Percentiles rank a stretch among this genome's conserved stretches.
These are phyloP conservation scores for Columbina picui DNA, from an alignment of 2,113 vertebrate genomes.

Conservation along the genomic window DNA sequence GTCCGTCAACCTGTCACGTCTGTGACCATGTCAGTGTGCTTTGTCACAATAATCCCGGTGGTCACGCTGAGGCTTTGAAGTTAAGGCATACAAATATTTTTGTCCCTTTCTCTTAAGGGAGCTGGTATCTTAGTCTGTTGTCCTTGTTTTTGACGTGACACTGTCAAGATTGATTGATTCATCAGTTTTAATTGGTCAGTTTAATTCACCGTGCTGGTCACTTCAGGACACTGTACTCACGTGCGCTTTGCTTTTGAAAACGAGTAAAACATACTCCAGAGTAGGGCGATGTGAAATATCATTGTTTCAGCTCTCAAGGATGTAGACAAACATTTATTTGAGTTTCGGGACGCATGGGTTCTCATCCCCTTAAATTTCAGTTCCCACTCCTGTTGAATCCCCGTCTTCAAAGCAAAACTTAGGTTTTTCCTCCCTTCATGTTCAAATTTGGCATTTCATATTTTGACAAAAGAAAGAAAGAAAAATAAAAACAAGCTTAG, in stretches of 20 bases:
- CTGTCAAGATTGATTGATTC: slow-evolving; percentile 10
- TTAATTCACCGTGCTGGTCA: background rate
- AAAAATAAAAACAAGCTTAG: slow-evolving; percentile 48
- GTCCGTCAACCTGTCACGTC: slow-evolving; percentile 46
- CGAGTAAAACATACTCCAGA: background rate
- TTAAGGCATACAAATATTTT: slow-evolving; percentile 23
- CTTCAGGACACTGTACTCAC: background rate
- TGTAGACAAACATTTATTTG: slow-evolving; percentile 45
- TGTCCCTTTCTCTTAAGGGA: background rate
- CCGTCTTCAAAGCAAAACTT: slow-evolving; percentile 44
- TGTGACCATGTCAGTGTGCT: background rate
- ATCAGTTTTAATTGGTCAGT: slow-evolving; percentile 4
- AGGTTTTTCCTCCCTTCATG: slow-evolving; percentile 40
- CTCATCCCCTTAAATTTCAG: slow-evolving; percentile 32
- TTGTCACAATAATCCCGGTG: slow-evolving; percentile 32
- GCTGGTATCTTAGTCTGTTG: background rate
- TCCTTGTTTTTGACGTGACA: background rate
- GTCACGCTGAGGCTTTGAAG: slow-evolving; percentile 53
- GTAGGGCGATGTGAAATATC: background rate
- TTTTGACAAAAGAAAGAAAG: slow-evolving; percentile 50
- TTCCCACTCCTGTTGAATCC: background rate
- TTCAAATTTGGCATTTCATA: slow-evolving; percentile 38
- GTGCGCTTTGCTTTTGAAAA: background rate
- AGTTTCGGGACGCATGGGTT: slow-evolving; percentile 8
- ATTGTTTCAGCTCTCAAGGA: background rate